These are phyloP conservation scores for Lochmaea capreae DNA, from an alignment of 2,888 invertebrate species.

Conservation along the genomic window DNA sequence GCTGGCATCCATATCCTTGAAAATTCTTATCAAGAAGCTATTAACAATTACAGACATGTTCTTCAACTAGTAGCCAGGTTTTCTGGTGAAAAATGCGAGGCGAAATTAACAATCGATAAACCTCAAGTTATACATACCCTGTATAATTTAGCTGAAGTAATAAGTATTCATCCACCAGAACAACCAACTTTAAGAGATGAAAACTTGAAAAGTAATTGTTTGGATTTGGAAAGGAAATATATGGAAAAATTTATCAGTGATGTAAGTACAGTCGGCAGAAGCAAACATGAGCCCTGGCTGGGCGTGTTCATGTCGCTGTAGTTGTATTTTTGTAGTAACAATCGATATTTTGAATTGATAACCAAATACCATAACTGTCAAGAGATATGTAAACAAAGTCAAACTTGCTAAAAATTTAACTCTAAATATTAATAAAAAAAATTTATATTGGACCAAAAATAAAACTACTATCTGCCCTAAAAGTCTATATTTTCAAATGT, in stretches of 20 bases:
- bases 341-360: too few species aligned
- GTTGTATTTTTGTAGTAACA: too few species aligned
- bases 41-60: conserved; percentile 72
- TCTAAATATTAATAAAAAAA: too few species aligned
- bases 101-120: conserved; percentile 71
- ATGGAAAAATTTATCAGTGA: conserved; percentile 64
- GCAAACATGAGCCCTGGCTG: too few species aligned
- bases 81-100: conserved; percentile 62
- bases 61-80: conserved; percentile 66
- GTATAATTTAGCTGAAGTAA: conserved; percentile 72
- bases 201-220: conserved; percentile 66
- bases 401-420: too few species aligned
- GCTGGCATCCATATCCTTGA: conserved; percentile 74
- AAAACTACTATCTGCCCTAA: too few species aligned
- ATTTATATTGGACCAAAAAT: too few species aligned
- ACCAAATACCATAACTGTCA: too few species aligned
- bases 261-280: too few species aligned
- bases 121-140: conserved; percentile 76
- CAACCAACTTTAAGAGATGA: conserved; percentile 69
- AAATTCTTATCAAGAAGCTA: conserved; percentile 68
- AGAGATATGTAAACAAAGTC: too few species aligned
- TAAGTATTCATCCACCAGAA: conserved; percentile 60
- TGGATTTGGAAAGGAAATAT: conserved; percentile 70
- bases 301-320: too few species aligned
- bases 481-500: too few species aligned